Percentiles rank a stretch among this genome's conserved stretches.
These are phyloP conservation scores for Hirtodrosophila histrioides DNA, from an alignment of 2,888 invertebrate genomes.

Conservation along the genomic window DNA sequence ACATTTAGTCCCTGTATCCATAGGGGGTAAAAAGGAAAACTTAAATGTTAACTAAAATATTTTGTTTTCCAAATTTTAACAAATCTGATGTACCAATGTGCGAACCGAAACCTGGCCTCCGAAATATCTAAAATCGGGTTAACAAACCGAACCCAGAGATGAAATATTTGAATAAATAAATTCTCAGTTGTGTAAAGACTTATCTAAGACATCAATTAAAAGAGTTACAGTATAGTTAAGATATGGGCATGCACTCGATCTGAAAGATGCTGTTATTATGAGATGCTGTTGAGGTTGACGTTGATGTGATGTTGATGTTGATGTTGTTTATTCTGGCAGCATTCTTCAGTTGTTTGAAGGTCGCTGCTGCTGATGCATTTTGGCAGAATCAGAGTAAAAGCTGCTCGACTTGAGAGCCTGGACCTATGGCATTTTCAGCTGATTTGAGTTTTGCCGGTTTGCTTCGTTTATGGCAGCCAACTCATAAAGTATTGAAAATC, in stretches of 20 bases:
- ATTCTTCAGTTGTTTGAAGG: slow-evolving; percentile 48
- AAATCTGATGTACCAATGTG: too few species aligned
- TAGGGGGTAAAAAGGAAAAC: too few species aligned
- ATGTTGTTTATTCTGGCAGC: slow-evolving; percentile 46
- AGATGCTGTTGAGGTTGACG: slow-evolving; percentile 2
- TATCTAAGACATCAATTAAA: too few species aligned
- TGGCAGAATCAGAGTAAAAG: slow-evolving; percentile 78
- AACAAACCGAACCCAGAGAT: not conserved
- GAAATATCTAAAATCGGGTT: too few species aligned
- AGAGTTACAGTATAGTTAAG: not conserved
- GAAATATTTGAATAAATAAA: slow-evolving; percentile 6
- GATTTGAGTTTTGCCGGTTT: slow-evolving; percentile 26
- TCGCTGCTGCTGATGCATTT: slow-evolving; percentile 45
- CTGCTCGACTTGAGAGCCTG: slow-evolving; percentile 59
- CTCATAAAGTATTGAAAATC: slow-evolving; percentile 41
- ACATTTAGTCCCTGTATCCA: too few species aligned
- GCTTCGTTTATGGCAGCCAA: slow-evolving; percentile 14
- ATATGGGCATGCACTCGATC: slow-evolving; percentile 27
- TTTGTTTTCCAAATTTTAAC: too few species aligned
- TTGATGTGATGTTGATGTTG: slow-evolving; percentile 9
- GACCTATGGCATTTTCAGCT: slow-evolving; percentile 68
- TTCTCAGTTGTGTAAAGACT: slow-evolving; percentile 5
- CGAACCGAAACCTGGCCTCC: too few species aligned
- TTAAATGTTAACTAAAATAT: too few species aligned
- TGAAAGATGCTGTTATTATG: slow-evolving; percentile 16